phyloP scores from a whole-genome alignment of 2,888 invertebrate species.

The Synergus umbraculus region DNA sequence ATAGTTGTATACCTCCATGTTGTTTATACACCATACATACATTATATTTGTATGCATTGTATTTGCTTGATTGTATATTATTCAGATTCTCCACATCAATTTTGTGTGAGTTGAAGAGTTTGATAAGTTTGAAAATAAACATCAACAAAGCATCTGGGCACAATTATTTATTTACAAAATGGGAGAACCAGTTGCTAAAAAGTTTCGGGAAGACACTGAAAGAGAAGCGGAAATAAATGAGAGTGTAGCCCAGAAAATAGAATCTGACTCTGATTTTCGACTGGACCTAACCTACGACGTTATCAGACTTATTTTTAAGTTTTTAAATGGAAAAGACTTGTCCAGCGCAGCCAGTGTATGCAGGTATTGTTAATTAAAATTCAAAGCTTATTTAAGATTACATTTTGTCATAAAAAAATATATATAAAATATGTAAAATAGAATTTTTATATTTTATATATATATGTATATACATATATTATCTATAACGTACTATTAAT shows the following conservation, averaged over 20 bases:
- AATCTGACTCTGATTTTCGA: background rate
- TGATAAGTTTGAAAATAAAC: background rate
- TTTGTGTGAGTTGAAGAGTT: no score
- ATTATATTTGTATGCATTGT: no score
- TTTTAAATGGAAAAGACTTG: constrained; percentile 66
- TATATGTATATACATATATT: no score
- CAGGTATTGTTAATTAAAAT: constrained; percentile 60
- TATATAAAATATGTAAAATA: no score
- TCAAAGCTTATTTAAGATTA: background rate
- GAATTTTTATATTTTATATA: no score
- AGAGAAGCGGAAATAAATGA: background rate
- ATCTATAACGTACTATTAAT: background rate
- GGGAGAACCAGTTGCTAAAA: background rate
- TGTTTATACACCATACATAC: no score
- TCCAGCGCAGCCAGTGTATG: constrained; percentile 64
- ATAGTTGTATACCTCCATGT: no score
- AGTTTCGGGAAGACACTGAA: background rate
- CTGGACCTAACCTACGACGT: constrained; percentile 68
- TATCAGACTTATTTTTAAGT: constrained; percentile 68
- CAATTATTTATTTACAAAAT: background rate
- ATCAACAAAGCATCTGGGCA: background rate
- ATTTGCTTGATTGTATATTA: no score
- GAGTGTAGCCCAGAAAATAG: background rate
- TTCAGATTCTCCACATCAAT: no score
- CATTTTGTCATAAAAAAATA: no score